A percentile compares a stretch with the other conserved stretches of the same genome.
Evolutionary conservation across 2,888 invertebrate species (phyloP).

Genomic region (Lasioglossum figueresi): DNA sequence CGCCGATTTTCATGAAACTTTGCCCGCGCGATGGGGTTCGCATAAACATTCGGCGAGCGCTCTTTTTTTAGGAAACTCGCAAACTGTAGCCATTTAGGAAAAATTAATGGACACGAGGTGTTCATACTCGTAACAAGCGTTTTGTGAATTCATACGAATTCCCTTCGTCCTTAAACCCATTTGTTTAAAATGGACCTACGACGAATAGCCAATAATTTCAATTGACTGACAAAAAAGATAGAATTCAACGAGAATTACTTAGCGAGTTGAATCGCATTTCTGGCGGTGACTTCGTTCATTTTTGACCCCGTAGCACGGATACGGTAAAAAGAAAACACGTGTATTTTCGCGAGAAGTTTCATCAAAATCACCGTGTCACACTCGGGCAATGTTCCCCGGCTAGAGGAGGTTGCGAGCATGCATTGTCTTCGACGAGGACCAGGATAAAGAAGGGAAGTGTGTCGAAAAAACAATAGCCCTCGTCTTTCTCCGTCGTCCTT

Average conservation of each 20-base stretch:
- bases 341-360: neutral
- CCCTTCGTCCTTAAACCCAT: neutral
- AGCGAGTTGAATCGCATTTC: neutral
- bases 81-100: neutral
- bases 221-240: too few relatives aligned
- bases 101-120: neutral
- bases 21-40: neutral
- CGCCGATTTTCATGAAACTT: constrained; percentile 4
- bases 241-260: neutral
- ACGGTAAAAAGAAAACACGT: neutral
- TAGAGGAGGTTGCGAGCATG: constrained; percentile 59
- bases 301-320: neutral
- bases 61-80: neutral
- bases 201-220: too few relatives aligned
- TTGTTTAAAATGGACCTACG: too few relatives aligned
- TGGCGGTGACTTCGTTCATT: too few relatives aligned
- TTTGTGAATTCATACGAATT: too few relatives aligned
- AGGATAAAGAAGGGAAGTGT: constrained; percentile 64
- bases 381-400: constrained; percentile 15
- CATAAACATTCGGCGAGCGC: neutral
- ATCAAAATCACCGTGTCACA: neutral
- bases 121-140: neutral
- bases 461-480: constrained; percentile 72
- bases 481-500: constrained; percentile 30
- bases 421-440: constrained; percentile 63